Percentiles rank a stretch among this genome's conserved stretches.
These are phyloP conservation scores for Phataginus tetradactyla DNA, from an alignment of 2,797 vertebrate species.

Conservation along the genomic window DNA sequence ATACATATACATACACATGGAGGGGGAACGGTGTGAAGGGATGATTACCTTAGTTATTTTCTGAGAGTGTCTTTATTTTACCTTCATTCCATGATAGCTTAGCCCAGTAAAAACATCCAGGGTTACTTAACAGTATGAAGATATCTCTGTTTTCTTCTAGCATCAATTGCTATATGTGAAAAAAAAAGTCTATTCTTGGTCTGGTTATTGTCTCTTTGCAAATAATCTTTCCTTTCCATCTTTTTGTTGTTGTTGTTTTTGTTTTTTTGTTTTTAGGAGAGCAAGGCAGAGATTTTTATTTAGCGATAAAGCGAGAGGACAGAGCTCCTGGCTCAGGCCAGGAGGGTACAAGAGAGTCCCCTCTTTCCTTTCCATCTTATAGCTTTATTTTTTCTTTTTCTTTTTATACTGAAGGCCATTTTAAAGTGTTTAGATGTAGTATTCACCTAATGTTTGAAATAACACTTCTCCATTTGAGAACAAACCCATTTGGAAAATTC, in stretches of 20 bases:
- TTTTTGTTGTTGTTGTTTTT: background rate
- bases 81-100: background rate
- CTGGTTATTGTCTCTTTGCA: background rate
- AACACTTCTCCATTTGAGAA: background rate
- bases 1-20: background rate
- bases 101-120: background rate
- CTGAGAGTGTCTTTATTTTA: background rate
- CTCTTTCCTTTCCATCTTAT: background rate
- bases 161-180: background rate
- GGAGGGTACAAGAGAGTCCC: too few relatives aligned
- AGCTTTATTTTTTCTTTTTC: background rate
- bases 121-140: background rate
- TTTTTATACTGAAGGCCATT: background rate
- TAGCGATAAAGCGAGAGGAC: too few relatives aligned
- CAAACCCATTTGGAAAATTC: background rate
- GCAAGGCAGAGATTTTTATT: too few relatives aligned
- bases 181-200: background rate
- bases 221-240: background rate
- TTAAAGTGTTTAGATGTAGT: background rate
- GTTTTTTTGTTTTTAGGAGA: background rate
- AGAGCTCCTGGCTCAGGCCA: too few relatives aligned
- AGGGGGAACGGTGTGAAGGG: background rate
- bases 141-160: background rate
- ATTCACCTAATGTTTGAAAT: background rate
- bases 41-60: background rate